A percentile compares a stretch with the other conserved stretches of the same genome.
Conservation (phyloP, 2,888 invertebrate genomes). For the Homarus gammarus region DNA sequence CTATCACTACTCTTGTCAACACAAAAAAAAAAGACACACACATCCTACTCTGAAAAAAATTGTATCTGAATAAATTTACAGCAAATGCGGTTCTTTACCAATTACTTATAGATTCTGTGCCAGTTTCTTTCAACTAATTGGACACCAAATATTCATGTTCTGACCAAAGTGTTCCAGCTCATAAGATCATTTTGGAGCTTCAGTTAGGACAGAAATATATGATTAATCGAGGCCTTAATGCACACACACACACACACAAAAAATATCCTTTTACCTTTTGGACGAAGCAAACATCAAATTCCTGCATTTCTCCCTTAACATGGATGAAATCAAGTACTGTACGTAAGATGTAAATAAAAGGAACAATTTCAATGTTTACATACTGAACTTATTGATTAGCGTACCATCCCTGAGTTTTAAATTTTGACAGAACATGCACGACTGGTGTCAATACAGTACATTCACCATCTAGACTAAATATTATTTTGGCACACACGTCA, state of each 20-base stretch:
- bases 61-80: not conserved
- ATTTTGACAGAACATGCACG: slow-evolving; percentile 8
- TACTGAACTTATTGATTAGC: not conserved
- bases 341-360: not conserved
- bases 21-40: slow-evolving; percentile 14
- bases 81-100: not conserved
- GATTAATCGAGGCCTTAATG: too few species aligned
- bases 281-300: not conserved
- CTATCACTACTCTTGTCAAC: slow-evolving; percentile 37
- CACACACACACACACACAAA: too few species aligned
- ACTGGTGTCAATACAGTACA: not conserved
- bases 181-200: not conserved
- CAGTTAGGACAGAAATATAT: not conserved
- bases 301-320: not conserved
- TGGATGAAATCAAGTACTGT: not conserved
- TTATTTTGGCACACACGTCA: not conserved
- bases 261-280: not conserved
- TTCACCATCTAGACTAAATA: not conserved
- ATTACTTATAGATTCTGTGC: slow-evolving; percentile 1
- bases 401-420: not conserved
- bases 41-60: not conserved
- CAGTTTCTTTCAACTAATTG: not conserved
- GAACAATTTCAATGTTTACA: not conserved
- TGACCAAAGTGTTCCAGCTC: not conserved
- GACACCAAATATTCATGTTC: not conserved